Conservation (phyloP, 1,140 invertebrate genomes). For the Vanessa atalanta region DNA sequence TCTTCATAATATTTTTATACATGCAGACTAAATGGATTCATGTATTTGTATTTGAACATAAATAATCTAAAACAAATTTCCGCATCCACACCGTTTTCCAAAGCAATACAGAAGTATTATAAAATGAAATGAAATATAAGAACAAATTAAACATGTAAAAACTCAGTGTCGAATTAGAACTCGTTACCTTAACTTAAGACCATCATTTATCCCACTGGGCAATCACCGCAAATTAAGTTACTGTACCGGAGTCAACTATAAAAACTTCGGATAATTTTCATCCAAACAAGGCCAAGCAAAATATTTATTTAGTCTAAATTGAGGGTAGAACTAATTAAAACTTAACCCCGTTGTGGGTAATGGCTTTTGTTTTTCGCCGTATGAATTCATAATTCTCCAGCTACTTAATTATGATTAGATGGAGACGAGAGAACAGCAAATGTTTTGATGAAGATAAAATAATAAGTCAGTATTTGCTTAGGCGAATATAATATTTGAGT, state of each 20-base stretch:
- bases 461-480: not conserved
- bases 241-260: not conserved
- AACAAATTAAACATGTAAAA: too few species aligned
- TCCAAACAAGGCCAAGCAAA: slow-evolving; percentile 2
- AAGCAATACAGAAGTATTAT: too few species aligned
- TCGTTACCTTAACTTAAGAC: too few species aligned
- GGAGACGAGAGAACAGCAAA: slow-evolving; percentile 2
- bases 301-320: slow-evolving; percentile 24
- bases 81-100: too few species aligned
- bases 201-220: too few species aligned
- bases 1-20: too few species aligned
- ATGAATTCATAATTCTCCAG: slow-evolving; percentile 45
- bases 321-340: slow-evolving; percentile 45
- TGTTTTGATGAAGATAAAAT: slow-evolving; percentile 1
- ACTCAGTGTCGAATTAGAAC: too few species aligned
- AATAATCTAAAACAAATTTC: too few species aligned
- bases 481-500: not conserved
- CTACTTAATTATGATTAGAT: slow-evolving; percentile 30
- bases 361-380: slow-evolving; percentile 47
- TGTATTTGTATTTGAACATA: too few species aligned
- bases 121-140: too few species aligned
- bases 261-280: slow-evolving; percentile 5
- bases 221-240: too few species aligned
- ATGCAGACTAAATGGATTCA: too few species aligned
- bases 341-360: slow-evolving; percentile 39